Evolutionary conservation across 2,888 invertebrate genomes (phyloP), one percentile per base, ranked within the genome.

Genomic region (Diaprepes abbreviatus): DNA sequence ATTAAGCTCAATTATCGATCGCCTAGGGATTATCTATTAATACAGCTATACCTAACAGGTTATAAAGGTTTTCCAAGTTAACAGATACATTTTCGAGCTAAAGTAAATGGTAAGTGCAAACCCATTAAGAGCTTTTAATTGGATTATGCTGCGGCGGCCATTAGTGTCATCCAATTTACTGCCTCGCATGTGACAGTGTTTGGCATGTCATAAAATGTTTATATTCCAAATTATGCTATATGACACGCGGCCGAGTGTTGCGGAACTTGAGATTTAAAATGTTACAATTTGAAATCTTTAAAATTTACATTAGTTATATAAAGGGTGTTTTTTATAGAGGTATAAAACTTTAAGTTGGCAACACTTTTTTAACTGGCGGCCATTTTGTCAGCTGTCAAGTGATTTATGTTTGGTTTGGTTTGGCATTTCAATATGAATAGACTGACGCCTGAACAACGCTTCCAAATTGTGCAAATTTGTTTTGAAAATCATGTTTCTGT

Each of bases 61-160:
- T 35, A 62, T 48, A 35, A 50, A 35, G 50, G 36, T 24, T 60
- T 35, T 50, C 54, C 17, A 68, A 68, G 62, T 62, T 68, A 57
- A 68, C 55, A 62, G 28, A 43, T 54, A 66, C 66, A 54, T 21
- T 62, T 68, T 68, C 48, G 35, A 68, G 45, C 67, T 43, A 62
- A 68, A 68, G 67, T 62, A 68, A 68, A 68, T 68, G 62, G 67
- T 68, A 62, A 68, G 67, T 68, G 67, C 67, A 68, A 68, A 68
- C 62, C 67, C 67, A 68, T 68, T 68, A 68, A 68, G 67, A 62
- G 55, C 62, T 17, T 62, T 68, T 62, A 68, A 68, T 68, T 62
- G 62, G 48, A 68, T 68, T 68, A 68, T 68, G 62, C 55, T 68
- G 62, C 57, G 60, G 67, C 54, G 17, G 57, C 67, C 67, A 62